These are phyloP conservation scores for Oscheius myriophilus DNA, from an alignment of 2,888 invertebrate species.

Conservation along the genomic window DNA sequence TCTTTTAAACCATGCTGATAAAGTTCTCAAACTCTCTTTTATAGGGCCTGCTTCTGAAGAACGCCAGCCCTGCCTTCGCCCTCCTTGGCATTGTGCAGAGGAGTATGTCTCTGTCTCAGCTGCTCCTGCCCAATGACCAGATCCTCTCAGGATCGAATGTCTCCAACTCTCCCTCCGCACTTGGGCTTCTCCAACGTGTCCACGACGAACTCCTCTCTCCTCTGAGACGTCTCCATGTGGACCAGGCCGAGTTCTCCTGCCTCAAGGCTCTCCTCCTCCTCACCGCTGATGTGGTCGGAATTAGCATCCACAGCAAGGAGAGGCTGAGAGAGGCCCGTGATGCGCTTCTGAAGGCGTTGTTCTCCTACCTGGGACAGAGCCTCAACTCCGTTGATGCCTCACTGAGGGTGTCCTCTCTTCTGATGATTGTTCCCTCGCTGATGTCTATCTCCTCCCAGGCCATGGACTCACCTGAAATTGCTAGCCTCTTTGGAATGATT, in stretches of 20 bases:
- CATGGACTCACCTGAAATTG: slow-evolving; percentile 44
- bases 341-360: slow-evolving; percentile 60
- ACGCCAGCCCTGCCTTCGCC: slow-evolving; percentile 60
- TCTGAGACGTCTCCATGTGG: slow-evolving; percentile 56
- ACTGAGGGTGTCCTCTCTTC: slow-evolving; percentile 62
- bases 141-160: slow-evolving; percentile 51
- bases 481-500: slow-evolving; percentile 57
- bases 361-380: slow-evolving; percentile 53
- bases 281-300: slow-evolving; percentile 60
- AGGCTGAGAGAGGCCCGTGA: slow-evolving; percentile 62
- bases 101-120: slow-evolving; percentile 59
- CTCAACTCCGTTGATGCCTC: slow-evolving; percentile 58
- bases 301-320: slow-evolving; percentile 49
- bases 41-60: slow-evolving; percentile 61
- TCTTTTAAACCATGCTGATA: too few relatives aligned
- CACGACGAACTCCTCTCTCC: slow-evolving; percentile 66
- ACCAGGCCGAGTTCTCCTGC: slow-evolving; percentile 63
- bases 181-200: slow-evolving; percentile 44
- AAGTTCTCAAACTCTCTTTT: slow-evolving; percentile 5
- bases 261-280: slow-evolving; percentile 66
- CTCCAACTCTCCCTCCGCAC: slow-evolving; percentile 32
- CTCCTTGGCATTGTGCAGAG: slow-evolving; percentile 61
- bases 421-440: slow-evolving; percentile 65
- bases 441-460: slow-evolving; percentile 50
- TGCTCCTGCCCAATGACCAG: slow-evolving; percentile 65